Percentiles rank a stretch among this genome's conserved stretches.
Evolutionary conservation across 1,140 invertebrate species (phyloP).

Genomic region (Drosophila dunni): DNA sequence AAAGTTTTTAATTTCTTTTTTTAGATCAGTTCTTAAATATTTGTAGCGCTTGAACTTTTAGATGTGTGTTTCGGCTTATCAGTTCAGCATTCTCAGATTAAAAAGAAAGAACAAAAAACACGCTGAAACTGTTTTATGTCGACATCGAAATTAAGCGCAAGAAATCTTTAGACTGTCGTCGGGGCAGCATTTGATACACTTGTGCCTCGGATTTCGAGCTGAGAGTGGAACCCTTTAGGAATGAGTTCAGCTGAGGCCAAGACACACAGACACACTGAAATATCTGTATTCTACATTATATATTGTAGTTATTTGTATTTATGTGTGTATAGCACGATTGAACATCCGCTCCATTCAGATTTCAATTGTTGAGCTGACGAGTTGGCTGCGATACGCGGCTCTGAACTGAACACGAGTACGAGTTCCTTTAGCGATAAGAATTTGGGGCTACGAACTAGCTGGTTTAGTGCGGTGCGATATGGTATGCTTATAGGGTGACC

Average conservation of each 20-base stretch:
- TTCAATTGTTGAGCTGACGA: slow-evolving; percentile 53
- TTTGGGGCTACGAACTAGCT: slow-evolving; percentile 79
- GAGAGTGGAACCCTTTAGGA: slow-evolving; percentile 65
- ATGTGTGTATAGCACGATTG: slow-evolving; percentile 39
- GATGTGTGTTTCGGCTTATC: slow-evolving; percentile 52
- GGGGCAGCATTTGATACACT: slow-evolving; percentile 50
- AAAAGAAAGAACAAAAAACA: neutral
- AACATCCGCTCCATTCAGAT: slow-evolving; percentile 82
- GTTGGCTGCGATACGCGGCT: slow-evolving; percentile 65
- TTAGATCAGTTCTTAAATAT: slow-evolving; percentile 46
- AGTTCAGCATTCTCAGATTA: slow-evolving; percentile 29
- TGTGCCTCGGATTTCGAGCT: slow-evolving; percentile 36
- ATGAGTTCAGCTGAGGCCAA: slow-evolving; percentile 78
- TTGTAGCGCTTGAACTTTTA: slow-evolving; percentile 5
- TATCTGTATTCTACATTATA: slow-evolving; percentile 31
- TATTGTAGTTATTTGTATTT: slow-evolving; percentile 24
- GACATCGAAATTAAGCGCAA: slow-evolving; percentile 44
- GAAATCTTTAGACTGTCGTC: slow-evolving; percentile 55
- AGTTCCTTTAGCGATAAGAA: slow-evolving; percentile 82
- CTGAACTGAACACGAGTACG: slow-evolving; percentile 48
- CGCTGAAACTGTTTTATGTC: slow-evolving; percentile 37
- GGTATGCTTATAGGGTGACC: slow-evolving; percentile 21
- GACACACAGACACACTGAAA: slow-evolving; percentile 33
- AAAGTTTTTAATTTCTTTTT: slow-evolving; percentile 34
- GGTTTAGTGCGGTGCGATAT: slow-evolving; percentile 44